phyloP scores from a whole-genome alignment of 2,113 vertebrate species.

The Nycticorax nycticorax region DNA sequence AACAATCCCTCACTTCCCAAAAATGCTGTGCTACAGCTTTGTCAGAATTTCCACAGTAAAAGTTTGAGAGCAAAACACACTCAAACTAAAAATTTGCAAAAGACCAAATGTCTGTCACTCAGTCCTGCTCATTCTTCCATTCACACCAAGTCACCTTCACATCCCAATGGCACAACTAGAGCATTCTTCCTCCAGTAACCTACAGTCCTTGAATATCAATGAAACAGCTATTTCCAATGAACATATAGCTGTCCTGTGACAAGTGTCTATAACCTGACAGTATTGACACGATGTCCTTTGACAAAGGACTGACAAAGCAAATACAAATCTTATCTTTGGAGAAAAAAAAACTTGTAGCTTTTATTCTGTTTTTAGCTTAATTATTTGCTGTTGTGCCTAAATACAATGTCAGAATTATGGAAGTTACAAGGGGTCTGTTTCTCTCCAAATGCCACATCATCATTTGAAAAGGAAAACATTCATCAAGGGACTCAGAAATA shows the following conservation, averaged over 20 bases:
- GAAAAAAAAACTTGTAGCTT: background rate
- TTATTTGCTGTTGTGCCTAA: background rate
- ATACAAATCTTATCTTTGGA: background rate
- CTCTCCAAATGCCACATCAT: background rate
- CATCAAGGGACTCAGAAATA: background rate
- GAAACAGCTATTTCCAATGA: background rate
- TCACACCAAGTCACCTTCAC: background rate
- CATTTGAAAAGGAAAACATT: background rate
- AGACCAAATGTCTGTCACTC: background rate
- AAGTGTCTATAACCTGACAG: background rate
- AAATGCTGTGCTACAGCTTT: background rate
- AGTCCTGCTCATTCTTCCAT: background rate
- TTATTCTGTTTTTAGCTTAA: background rate
- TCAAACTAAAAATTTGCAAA: background rate
- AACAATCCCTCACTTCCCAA: background rate
- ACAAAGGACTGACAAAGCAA: background rate
- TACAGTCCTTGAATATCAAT: background rate
- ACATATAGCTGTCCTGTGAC: background rate
- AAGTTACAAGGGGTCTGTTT: background rate
- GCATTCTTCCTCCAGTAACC: background rate
- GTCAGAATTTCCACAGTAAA: background rate
- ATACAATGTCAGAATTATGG: background rate
- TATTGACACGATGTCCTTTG: background rate
- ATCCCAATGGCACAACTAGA: background rate
- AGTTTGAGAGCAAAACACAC: background rate